Conservation (phyloP, 2,797 vertebrate species). For the Phoeniculus purpureus region DNA sequence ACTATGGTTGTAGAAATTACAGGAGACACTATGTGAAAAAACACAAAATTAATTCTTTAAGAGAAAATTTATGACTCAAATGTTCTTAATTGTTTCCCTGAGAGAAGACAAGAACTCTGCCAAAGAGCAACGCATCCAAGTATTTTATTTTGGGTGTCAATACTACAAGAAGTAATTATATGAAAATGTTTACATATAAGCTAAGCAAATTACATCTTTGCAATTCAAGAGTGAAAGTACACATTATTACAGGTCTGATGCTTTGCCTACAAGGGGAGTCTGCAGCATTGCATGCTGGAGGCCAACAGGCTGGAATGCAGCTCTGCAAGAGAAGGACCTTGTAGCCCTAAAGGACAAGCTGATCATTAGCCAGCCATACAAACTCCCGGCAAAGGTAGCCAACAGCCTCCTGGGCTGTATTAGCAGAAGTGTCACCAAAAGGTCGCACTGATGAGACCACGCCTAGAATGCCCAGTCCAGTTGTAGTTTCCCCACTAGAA, state of each 20-base stretch:
- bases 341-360: neutral
- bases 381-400: neutral
- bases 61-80: neutral
- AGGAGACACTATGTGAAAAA: neutral
- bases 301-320: neutral
- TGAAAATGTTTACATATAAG: slow-evolving; percentile 6
- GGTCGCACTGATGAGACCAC: neutral
- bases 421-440: neutral
- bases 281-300: neutral
- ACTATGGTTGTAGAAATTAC: neutral
- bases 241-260: neutral
- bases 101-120: slow-evolving; percentile 2
- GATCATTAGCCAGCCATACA: neutral
- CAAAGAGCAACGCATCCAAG: neutral
- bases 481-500: neutral
- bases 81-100: neutral
- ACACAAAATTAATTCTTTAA: neutral
- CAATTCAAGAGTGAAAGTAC: neutral
- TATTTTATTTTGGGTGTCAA: neutral
- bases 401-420: fast-evolving
- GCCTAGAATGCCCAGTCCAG: neutral
- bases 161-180: neutral
- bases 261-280: neutral
- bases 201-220: neutral
- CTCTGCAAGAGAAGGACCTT: neutral